Conservation (phyloP, 2,888 invertebrate species). For the Drosophila subsilvestris region DNA sequence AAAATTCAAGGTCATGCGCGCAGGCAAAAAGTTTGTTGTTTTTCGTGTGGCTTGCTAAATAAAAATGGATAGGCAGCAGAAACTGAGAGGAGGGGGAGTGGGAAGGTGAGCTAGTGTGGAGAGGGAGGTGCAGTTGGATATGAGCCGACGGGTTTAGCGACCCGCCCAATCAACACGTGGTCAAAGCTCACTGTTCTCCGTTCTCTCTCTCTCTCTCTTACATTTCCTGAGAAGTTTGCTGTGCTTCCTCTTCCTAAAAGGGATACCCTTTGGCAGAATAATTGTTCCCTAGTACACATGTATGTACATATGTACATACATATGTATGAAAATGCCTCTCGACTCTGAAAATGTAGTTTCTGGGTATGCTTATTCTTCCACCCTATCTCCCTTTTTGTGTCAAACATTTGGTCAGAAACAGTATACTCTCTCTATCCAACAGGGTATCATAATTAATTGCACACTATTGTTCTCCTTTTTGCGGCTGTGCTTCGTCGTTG, state of each 20-base stretch:
- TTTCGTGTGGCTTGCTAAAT: slow-evolving; percentile 19
- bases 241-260: no score
- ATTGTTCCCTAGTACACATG: no score
- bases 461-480: slow-evolving; percentile 7
- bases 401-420: neutral
- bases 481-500: neutral
- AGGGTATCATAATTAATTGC: neutral
- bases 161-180: slow-evolving; percentile 72
- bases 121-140: neutral
- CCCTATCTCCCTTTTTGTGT: no score
- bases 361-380: no score
- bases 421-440: neutral
- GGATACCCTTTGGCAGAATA: neutral
- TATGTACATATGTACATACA: no score
- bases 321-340: no score
- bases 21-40: slow-evolving; percentile 32
- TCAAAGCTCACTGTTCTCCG: slow-evolving; percentile 30
- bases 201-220: neutral
- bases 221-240: no score
- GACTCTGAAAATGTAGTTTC: no score
- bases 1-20: slow-evolving; percentile 38
- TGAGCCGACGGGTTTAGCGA: slow-evolving; percentile 56
- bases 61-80: slow-evolving; percentile 8
- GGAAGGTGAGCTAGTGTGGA: neutral
- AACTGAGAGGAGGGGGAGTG: neutral